Evolutionary conservation across 1,140 invertebrate species (phyloP), one percentile per base, ranked within the genome.

Genomic region (Plutomurus gul): DNA sequence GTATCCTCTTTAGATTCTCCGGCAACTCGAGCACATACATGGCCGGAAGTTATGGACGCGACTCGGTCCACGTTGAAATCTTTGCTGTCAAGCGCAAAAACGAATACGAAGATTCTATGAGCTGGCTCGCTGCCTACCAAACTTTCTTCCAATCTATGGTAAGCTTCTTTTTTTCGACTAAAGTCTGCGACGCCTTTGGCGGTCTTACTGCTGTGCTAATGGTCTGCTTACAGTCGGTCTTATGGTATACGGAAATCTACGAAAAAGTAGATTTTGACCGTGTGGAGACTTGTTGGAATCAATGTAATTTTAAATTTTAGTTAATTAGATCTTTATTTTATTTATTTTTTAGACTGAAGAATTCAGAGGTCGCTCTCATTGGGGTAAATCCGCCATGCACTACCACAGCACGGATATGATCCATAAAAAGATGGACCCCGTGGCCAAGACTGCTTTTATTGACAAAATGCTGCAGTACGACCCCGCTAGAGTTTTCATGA

Each of bases 311-410:
- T n/a, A n/a, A n/a, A n/a, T n/a, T n/a, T n/a, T n/a, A n/a, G n/a
- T n/a, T n/a, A n/a, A n/a, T n/a, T n/a, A n/a, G n/a, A n/a, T n/a
- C n/a, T n/a, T n/a, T 40, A 7, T 74, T 40, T 43, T 10, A 18
- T 11, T 40, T 13, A 18, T 33, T 46, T 20, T 74, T 30, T 74
- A 74, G 71, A 27, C 43, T 22, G 18, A 5, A 40, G 22, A n/a
- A n/a, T 74, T 40, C 25, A 36, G 25, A 18, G 71, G 71, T 40
- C 8, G 71, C 6, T 39, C 71, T 5, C 71, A 74, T 74, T 74
- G 71, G 71, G 71, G 71, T 6, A 74, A 74, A 22, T 40, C 39
- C 13, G 71, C 18, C 22, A n/a, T 70, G 6, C 27, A 60, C 25
- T 77, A 60, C 36, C 51, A 36, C 16, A 77, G 13, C 4, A 20